Evolutionary conservation across 1,140 invertebrate genomes (phyloP).

Genomic region (Diorhabda carinulata): DNA sequence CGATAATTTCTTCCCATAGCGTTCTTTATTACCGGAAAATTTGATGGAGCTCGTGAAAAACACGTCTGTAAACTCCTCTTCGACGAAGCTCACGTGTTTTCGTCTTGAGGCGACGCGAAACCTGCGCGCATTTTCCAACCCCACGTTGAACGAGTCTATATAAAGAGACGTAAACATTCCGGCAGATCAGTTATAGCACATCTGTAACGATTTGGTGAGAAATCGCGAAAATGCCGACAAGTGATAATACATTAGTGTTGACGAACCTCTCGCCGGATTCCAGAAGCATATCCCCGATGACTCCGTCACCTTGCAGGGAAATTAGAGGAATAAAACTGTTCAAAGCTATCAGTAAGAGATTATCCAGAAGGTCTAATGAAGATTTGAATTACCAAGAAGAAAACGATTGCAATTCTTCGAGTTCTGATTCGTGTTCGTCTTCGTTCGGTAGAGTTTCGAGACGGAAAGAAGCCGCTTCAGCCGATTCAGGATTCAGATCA

Average conservation of each 20-base stretch:
- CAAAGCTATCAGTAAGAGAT: constrained; percentile 56
- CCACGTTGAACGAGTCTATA: constrained; percentile 29
- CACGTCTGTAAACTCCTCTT: neutral
- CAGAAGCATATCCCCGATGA: constrained; percentile 41
- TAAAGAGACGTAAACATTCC: constrained; percentile 28
- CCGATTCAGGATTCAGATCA: constrained; percentile 36
- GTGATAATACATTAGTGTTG: constrained; percentile 32
- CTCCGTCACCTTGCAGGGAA: constrained; percentile 51
- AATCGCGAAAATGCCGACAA: constrained; percentile 25
- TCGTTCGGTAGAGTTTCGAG: constrained; percentile 39
- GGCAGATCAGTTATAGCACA: constrained; percentile 23
- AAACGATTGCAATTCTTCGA: constrained; percentile 56
- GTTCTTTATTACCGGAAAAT: too few relatives aligned
- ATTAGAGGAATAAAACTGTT: constrained; percentile 55
- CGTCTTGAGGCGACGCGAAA: constrained; percentile 12
- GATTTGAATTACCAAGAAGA: constrained; percentile 50
- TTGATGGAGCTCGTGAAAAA: too few relatives aligned
- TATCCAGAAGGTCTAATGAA: constrained; percentile 53
- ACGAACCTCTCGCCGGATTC: constrained; percentile 27
- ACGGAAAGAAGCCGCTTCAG: constrained; percentile 36
- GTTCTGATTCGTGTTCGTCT: constrained; percentile 55
- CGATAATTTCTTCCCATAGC: too few relatives aligned
- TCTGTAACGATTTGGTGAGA: neutral
- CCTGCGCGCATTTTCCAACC: constrained; percentile 24
- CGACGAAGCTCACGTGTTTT: constrained; percentile 24